Conservation (phyloP, 2,113 vertebrate genomes). For the Clarias magur region DNA sequence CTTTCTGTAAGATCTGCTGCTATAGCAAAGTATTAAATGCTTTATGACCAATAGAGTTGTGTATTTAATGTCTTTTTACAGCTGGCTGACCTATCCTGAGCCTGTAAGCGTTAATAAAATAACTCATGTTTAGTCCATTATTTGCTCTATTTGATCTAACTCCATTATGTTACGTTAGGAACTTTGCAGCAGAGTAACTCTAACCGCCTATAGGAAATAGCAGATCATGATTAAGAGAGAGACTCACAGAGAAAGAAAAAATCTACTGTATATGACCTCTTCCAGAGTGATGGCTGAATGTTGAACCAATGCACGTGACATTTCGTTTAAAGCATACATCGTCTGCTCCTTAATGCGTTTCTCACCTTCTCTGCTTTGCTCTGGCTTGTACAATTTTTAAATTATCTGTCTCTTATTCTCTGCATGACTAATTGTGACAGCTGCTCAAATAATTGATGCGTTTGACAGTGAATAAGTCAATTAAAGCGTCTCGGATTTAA, state of each 20-base stretch:
- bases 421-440: conserved; percentile 46
- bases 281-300: conserved; percentile 10
- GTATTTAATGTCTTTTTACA: neutral
- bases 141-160: neutral
- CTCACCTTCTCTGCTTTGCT: neutral
- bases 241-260: neutral
- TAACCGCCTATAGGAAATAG: conserved; percentile 10
- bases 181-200: neutral
- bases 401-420: conserved; percentile 1
- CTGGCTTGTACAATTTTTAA: neutral
- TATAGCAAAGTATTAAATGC: neutral
- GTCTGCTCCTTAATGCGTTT: conserved; percentile 30
- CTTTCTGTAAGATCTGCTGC: neutral
- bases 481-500: conserved; percentile 59
- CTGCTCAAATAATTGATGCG: conserved; percentile 54
- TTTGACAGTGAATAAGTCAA: conserved; percentile 62
- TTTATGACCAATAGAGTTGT: neutral
- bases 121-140: conserved; percentile 44
- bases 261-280: neutral
- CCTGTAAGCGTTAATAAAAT: conserved; percentile 23
- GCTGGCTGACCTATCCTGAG: conserved; percentile 5
- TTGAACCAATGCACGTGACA: conserved; percentile 23
- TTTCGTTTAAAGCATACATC: conserved; percentile 44
- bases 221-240: neutral
- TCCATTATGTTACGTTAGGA: conserved; percentile 46